These are phyloP conservation scores for Carlito syrichta DNA, from an alignment of 2,113 vertebrate genomes.

Conservation along the genomic window DNA sequence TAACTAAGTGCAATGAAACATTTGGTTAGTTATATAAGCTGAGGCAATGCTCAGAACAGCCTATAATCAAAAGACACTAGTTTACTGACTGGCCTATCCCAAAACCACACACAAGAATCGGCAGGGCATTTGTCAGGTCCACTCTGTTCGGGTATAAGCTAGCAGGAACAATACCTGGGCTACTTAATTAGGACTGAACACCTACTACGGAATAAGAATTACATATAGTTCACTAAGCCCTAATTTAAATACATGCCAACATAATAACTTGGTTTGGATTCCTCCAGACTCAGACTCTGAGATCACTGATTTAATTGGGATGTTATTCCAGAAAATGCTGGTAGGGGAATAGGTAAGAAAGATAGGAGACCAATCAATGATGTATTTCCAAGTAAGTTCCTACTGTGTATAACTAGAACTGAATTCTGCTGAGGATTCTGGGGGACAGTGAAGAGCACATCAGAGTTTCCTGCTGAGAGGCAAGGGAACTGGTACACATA, in stretches of 20 bases:
- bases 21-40: neutral
- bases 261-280: neutral
- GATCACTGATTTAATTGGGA: neutral
- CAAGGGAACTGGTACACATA: no score
- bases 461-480: neutral
- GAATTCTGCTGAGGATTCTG: neutral
- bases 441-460: neutral
- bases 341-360: neutral
- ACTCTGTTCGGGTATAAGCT: neutral
- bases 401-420: neutral
- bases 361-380: neutral
- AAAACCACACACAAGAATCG: neutral
- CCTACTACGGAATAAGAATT: neutral
- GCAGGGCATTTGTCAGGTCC: neutral
- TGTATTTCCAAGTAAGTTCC: neutral
- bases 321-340: neutral
- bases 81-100: neutral
- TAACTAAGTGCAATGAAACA: neutral
- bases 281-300: neutral
- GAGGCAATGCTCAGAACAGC: neutral
- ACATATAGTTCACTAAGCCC: neutral
- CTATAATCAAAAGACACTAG: neutral
- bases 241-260: neutral
- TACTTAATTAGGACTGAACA: neutral
- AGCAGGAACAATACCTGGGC: neutral